Evolutionary conservation across 2,888 invertebrate genomes (phyloP).

Genomic region (Drosophila tripunctata): DNA sequence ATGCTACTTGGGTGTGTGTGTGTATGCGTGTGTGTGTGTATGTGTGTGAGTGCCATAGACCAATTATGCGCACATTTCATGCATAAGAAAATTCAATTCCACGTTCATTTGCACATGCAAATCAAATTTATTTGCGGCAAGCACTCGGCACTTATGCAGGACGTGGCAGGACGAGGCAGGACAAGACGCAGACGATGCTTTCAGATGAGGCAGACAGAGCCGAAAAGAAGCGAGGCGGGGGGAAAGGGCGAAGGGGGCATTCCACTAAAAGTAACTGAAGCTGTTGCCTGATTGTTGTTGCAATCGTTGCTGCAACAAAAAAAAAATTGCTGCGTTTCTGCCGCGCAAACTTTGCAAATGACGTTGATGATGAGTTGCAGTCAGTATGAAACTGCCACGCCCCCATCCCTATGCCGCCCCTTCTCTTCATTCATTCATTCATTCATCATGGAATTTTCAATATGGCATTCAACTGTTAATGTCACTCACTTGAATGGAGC

Average conservation of each 20-base stretch:
- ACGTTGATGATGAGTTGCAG: constrained; percentile 61
- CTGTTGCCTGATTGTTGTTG: constrained; percentile 37
- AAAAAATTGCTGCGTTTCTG: constrained; percentile 32
- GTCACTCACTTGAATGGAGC: constrained; percentile 49
- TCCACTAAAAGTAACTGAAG: constrained; percentile 61
- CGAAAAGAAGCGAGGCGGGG: no score
- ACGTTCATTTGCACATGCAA: constrained; percentile 81
- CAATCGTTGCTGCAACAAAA: constrained; percentile 28
- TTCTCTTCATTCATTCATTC: constrained; percentile 23
- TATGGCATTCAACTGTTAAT: constrained; percentile 62
- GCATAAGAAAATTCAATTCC: constrained; percentile 81
- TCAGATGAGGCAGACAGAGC: not conserved
- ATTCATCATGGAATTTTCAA: constrained; percentile 51
- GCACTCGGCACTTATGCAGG: constrained; percentile 62
- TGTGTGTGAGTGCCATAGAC: constrained; percentile 49
- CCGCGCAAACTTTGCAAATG: constrained; percentile 50
- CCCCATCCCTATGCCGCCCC: not conserved
- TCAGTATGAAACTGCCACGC: constrained; percentile 10
- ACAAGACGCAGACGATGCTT: constrained; percentile 32
- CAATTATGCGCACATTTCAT: constrained; percentile 80
- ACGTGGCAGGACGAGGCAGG: constrained; percentile 44
- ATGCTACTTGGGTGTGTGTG: constrained; percentile 6
- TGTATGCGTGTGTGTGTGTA: constrained; percentile 13
- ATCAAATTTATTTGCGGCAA: constrained; percentile 78
- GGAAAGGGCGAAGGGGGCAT: constrained; percentile 16